A percentile compares a stretch with the other conserved stretches of the same genome.
These are phyloP conservation scores for Catagonus wagneri DNA, from an alignment of 2,113 vertebrate genomes.

Conservation along the genomic window DNA sequence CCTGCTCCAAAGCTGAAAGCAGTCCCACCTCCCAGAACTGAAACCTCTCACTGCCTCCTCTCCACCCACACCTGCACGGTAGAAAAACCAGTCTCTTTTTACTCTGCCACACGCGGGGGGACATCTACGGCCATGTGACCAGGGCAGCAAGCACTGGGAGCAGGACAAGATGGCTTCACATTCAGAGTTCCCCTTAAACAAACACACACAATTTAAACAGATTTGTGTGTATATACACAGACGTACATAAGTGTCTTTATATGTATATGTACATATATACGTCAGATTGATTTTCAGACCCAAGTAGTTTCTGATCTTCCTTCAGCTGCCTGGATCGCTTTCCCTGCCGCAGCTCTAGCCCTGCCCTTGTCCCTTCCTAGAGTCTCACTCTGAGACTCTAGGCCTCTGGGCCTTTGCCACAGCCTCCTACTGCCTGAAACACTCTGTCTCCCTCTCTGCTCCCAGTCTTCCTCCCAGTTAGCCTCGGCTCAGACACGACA, in stretches of 20 bases:
- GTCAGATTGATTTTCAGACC: neutral
- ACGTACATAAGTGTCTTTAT: neutral
- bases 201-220: too few species aligned
- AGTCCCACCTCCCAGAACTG: neutral
- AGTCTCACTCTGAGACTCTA: neutral
- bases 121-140: too few species aligned
- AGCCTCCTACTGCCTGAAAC: neutral
- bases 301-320: neutral
- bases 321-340: neutral
- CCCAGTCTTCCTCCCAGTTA: neutral
- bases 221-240: too few species aligned
- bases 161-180: neutral
- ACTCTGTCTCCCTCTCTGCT: neutral
- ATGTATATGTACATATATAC: fast-evolving
- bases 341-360: neutral
- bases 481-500: neutral
- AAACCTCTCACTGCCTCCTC: neutral
- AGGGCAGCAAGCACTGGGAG: neutral
- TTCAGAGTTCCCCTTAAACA: neutral
- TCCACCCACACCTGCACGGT: neutral
- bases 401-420: neutral
- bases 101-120: neutral
- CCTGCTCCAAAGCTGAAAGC: neutral
- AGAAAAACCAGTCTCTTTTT: neutral
- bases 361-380: neutral